Conservation (phyloP, 2,113 vertebrate genomes). For the Pachyramphus minor region DNA sequence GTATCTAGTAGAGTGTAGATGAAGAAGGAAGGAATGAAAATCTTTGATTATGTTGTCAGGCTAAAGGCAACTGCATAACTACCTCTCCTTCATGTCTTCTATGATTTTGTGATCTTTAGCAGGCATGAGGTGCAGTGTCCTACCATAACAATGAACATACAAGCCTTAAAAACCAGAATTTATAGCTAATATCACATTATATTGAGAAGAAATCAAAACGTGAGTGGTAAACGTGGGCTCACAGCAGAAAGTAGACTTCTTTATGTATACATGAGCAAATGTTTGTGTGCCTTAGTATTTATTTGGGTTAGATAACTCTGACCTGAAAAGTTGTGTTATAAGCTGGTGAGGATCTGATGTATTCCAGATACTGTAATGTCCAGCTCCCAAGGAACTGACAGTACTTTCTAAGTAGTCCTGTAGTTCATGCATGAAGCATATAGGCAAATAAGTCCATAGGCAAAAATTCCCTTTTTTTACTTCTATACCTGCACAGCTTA, state of each 20-base stretch:
- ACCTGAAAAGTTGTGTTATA: not conserved
- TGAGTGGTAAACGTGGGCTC: not conserved
- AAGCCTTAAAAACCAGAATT: not conserved
- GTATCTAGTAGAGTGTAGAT: not conserved
- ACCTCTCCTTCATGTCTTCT: not conserved
- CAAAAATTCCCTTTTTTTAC: not conserved
- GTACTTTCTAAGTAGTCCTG: not conserved
- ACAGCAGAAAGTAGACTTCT: not conserved
- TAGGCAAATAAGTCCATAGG: not conserved
- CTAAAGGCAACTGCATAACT: not conserved
- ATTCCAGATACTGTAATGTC: not conserved
- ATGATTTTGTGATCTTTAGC: not conserved
- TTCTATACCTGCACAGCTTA: not conserved
- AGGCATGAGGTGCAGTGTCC: not conserved
- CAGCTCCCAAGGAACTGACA: not conserved
- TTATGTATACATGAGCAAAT: not conserved
- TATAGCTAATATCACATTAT: not conserved
- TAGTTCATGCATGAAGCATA: not conserved
- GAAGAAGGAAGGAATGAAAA: not conserved
- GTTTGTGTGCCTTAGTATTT: not conserved
- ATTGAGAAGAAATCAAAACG: not conserved
- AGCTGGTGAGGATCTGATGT: not conserved
- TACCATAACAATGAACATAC: not conserved
- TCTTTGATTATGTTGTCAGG: not conserved
- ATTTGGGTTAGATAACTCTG: not conserved